A percentile compares a stretch with the other conserved stretches of the same genome.
These are phyloP conservation scores for Parus major DNA, from an alignment of 2,113 vertebrate species.

Conservation along the genomic window DNA sequence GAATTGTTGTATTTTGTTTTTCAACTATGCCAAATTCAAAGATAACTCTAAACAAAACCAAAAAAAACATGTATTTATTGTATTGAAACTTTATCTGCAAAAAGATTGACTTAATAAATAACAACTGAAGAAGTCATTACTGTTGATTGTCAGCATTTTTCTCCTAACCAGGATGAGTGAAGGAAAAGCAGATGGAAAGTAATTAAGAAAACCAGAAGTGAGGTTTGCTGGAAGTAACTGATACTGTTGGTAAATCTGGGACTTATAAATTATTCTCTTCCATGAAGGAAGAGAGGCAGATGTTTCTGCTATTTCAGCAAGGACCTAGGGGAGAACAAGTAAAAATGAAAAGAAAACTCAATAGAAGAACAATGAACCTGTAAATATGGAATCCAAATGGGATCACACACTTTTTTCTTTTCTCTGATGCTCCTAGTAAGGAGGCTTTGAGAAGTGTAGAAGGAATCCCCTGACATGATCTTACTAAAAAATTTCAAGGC, in stretches of 20 bases:
- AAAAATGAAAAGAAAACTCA: slow-evolving; percentile 9
- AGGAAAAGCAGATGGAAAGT: slow-evolving; percentile 72
- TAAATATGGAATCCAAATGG: neutral
- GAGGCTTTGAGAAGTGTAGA: neutral
- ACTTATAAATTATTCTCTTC: slow-evolving; percentile 60
- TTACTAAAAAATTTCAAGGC: neutral
- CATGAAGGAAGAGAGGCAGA: slow-evolving; percentile 50
- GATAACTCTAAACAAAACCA: neutral
- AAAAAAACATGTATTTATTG: neutral
- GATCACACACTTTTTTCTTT: neutral
- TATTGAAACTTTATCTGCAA: slow-evolving; percentile 45
- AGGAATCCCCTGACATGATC: neutral
- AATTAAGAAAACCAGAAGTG: slow-evolving; percentile 72
- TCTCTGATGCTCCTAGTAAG: neutral
- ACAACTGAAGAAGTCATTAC: slow-evolving; percentile 58
- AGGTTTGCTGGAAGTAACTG: slow-evolving; percentile 69
- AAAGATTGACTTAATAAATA: slow-evolving; percentile 59
- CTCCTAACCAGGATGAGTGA: slow-evolving; percentile 56
- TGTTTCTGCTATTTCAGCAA: slow-evolving; percentile 70
- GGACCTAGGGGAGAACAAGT: slow-evolving; percentile 2
- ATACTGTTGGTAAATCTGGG: slow-evolving; percentile 74
- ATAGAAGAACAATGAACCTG: neutral
- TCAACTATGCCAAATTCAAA: neutral
- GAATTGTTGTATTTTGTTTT: neutral
- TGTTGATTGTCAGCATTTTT: slow-evolving; percentile 60